A percentile compares a stretch with the other conserved stretches of the same genome.
These are phyloP conservation scores for Cossypha polioptera DNA, from an alignment of 2,797 vertebrate genomes.

Conservation along the genomic window DNA sequence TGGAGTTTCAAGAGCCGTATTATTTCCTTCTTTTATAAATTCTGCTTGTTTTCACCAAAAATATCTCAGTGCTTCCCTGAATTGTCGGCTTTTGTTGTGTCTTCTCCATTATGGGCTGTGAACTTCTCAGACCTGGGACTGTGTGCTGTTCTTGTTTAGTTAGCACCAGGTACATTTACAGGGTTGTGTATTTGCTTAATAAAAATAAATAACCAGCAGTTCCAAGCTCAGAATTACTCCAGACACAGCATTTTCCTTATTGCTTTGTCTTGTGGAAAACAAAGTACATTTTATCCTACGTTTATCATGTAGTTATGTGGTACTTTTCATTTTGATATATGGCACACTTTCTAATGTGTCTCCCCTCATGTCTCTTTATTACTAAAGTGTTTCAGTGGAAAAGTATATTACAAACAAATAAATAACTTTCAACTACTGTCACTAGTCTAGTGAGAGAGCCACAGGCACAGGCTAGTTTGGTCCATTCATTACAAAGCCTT, in stretches of 20 bases:
- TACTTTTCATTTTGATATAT: conserved; percentile 71
- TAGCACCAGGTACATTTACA: conserved; percentile 47
- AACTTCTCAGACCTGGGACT: not conserved
- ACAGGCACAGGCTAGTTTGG: not conserved
- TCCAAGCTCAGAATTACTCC: conserved; percentile 48
- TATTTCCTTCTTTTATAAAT: conserved; percentile 24
- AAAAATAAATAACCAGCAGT: conserved; percentile 62
- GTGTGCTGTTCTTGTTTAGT: conserved; percentile 24
- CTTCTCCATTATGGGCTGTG: not conserved
- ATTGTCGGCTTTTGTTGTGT: not conserved
- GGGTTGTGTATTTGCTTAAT: conserved; percentile 63
- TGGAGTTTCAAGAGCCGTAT: not conserved
- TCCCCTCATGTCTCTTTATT: conserved; percentile 69
- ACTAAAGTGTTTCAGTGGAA: conserved; percentile 58
- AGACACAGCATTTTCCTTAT: conserved; percentile 67
- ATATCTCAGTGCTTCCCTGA: not conserved
- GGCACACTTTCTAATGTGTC: conserved; percentile 56
- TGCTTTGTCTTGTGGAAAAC: conserved; percentile 65
- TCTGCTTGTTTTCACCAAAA: not conserved
- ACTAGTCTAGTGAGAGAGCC: conserved; percentile 15
- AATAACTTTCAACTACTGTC: conserved; percentile 60
- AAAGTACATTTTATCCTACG: conserved; percentile 61
- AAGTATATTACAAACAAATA: conserved; percentile 69
- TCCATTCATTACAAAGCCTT: conserved; percentile 6
- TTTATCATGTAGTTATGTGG: conserved; percentile 67